A percentile compares a stretch with the other conserved stretches of the same genome.
phyloP scores from a whole-genome alignment of 1,140 invertebrate genomes.

The Atta colombica region DNA sequence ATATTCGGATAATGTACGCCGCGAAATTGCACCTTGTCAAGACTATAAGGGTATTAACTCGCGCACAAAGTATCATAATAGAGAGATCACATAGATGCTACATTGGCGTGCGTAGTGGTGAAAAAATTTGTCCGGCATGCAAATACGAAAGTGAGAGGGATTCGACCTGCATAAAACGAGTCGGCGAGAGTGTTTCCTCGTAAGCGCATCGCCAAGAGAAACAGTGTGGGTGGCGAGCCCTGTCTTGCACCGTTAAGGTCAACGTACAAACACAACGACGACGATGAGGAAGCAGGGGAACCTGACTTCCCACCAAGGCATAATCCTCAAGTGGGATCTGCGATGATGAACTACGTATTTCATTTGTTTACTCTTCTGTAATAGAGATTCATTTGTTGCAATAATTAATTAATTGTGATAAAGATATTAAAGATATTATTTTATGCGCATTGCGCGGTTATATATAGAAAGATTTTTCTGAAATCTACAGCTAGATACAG shows the following conservation, averaged over 20 bases:
- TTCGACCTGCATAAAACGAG: constrained; percentile 73
- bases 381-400: background rate
- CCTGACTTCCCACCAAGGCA: constrained; percentile 20
- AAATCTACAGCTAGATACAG: no score
- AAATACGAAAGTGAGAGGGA: constrained; percentile 84
- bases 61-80: constrained; percentile 26
- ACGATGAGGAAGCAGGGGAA: background rate
- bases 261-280: constrained; percentile 77
- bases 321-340: background rate
- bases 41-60: constrained; percentile 23
- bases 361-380: background rate
- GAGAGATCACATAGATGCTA: constrained; percentile 33
- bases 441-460: background rate
- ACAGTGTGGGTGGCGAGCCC: constrained; percentile 80
- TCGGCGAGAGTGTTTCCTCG: constrained; percentile 78
- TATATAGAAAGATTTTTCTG: no score
- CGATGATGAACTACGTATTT: background rate
- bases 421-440: background rate
- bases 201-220: constrained; percentile 67
- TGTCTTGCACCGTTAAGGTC: constrained; percentile 82
- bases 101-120: constrained; percentile 22
- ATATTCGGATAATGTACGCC: constrained; percentile 54
- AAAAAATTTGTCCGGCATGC: constrained; percentile 71
- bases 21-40: constrained; percentile 56
- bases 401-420: background rate